Conservation (phyloP, 2,113 vertebrate species). For the Marmota monax region DNA sequence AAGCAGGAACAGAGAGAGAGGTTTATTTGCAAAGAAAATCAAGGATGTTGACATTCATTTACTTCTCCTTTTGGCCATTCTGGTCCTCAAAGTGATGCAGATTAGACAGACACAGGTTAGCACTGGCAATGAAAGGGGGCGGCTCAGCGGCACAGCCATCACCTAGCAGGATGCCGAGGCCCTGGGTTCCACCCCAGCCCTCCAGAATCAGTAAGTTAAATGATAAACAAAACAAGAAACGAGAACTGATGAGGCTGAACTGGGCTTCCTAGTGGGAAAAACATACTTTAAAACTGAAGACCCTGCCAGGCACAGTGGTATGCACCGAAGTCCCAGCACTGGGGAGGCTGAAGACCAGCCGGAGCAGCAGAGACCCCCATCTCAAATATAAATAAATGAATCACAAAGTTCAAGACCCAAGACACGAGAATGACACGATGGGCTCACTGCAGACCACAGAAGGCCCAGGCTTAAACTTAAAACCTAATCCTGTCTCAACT, state of each 20-base stretch:
- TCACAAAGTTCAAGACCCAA: background rate
- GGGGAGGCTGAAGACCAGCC: background rate
- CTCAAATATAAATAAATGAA: background rate
- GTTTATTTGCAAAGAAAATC: background rate
- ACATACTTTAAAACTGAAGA: background rate
- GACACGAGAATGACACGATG: too few relatives aligned
- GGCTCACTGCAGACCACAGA: background rate
- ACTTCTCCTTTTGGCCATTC: background rate
- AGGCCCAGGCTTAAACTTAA: background rate
- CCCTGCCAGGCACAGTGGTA: background rate
- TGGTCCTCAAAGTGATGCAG: background rate
- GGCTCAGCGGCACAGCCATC: background rate
- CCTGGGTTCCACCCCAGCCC: background rate
- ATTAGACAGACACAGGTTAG: background rate
- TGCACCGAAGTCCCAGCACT: background rate
- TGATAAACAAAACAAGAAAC: background rate
- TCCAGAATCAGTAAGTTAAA: too few relatives aligned
- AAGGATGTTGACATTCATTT: background rate
- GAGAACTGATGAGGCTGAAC: background rate
- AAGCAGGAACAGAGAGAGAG: too few relatives aligned
- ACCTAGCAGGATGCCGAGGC: background rate
- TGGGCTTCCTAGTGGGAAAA: background rate
- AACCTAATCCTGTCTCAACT: background rate
- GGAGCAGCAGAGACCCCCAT: background rate
- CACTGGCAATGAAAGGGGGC: too few relatives aligned